phyloP scores from a whole-genome alignment of 2,797 vertebrate species.

The Alosa sapidissima region DNA sequence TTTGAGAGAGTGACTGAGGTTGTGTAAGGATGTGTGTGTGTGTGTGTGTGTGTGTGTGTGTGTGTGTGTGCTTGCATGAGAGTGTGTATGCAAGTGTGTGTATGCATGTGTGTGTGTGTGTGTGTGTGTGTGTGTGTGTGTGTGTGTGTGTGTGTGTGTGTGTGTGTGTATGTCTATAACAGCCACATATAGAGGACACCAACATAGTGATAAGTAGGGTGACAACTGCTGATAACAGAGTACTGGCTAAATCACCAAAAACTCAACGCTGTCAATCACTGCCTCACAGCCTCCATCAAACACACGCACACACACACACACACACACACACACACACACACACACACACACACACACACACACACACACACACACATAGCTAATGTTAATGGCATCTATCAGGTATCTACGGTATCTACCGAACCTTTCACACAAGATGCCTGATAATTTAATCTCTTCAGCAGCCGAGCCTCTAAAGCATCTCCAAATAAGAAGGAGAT shows the following conservation, averaged over 20 bases:
- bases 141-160: slow-evolving; percentile 27
- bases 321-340: slow-evolving; percentile 19
- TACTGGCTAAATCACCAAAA: slow-evolving; percentile 37
- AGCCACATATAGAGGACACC: not conserved
- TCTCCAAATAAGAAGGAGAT: slow-evolving; percentile 51
- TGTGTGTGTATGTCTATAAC: not conserved
- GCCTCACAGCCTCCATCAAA: slow-evolving; percentile 33
- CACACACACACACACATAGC: slow-evolving; percentile 18
- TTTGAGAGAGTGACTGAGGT: not conserved
- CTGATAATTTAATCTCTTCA: slow-evolving; percentile 50
- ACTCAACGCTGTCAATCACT: slow-evolving; percentile 15
- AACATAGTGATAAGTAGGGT: slow-evolving; percentile 33
- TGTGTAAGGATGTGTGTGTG: not conserved
- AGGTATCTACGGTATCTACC: slow-evolving; percentile 36
- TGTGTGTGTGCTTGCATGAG: not conserved
- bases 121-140: not conserved
- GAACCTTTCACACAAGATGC: slow-evolving; percentile 39
- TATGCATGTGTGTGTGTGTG: not conserved
- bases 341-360: slow-evolving; percentile 30
- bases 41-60: not conserved
- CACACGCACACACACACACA: slow-evolving; percentile 35
- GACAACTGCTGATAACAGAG: slow-evolving; percentile 44
- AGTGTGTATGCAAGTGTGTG: not conserved
- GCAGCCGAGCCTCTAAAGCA: slow-evolving; percentile 44
- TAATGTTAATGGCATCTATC: slow-evolving; percentile 21